Conservation (phyloP, 2,797 vertebrate species). For the Rhinatrema bivittatum region DNA sequence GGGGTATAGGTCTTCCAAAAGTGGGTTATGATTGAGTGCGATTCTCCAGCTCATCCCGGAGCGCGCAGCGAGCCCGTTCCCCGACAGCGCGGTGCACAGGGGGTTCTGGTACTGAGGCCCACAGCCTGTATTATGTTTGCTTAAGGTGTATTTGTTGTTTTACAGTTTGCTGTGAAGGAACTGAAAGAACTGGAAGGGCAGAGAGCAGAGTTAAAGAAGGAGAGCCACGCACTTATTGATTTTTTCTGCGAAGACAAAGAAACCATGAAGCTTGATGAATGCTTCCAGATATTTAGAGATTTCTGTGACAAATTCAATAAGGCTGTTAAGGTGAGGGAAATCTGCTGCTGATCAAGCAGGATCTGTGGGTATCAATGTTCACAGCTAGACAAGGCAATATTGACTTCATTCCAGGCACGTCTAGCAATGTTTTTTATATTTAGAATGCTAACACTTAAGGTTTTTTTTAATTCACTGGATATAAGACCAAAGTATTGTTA, state of each 20-base stretch:
- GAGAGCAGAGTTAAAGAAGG: constrained; percentile 72
- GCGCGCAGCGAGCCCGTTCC: too few species aligned
- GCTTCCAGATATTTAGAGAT: constrained; percentile 94
- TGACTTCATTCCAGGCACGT: too few species aligned
- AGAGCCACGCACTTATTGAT: constrained; percentile 85
- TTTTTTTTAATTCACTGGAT: too few species aligned
- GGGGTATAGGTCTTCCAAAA: too few species aligned
- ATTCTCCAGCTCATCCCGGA: too few species aligned
- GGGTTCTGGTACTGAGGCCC: background rate
- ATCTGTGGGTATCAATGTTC: too few species aligned
- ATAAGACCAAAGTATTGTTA: too few species aligned
- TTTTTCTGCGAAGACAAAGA: constrained; percentile 98
- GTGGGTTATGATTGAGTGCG: too few species aligned
- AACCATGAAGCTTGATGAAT: constrained; percentile 91
- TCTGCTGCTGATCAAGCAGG: too few species aligned
- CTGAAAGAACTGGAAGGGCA: constrained; percentile 77
- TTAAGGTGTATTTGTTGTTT: background rate
- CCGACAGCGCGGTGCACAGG: rapidly evolving
- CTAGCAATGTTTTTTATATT: too few species aligned
- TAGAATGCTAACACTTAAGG: too few species aligned
- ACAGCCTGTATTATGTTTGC: background rate
- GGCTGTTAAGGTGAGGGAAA: constrained; percentile 91
- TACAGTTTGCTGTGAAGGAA: constrained; percentile 69
- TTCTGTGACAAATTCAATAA: constrained; percentile 92
- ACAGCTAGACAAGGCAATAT: too few species aligned